phyloP scores from a whole-genome alignment of 2,888 invertebrate genomes.

The Trichopria drosophilae region DNA sequence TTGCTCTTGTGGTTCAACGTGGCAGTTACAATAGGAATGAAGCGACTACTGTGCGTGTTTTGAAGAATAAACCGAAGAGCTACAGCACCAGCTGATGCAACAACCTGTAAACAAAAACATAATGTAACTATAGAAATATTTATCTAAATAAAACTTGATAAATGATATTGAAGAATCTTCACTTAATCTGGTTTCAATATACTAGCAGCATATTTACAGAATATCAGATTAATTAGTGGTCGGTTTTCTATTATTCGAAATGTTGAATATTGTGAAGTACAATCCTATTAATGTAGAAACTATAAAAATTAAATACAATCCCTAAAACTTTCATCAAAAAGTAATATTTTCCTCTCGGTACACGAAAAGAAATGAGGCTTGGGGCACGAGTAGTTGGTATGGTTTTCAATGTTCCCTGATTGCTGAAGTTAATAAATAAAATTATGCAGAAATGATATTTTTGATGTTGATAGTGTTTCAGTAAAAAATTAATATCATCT shows the following conservation, averaged over 20 bases:
- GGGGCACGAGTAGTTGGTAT: no score
- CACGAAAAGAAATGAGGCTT: no score
- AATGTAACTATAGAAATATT: not conserved
- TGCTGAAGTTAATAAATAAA: no score
- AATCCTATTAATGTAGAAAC: constrained; percentile 2
- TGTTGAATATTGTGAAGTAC: not conserved
- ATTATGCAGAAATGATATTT: no score
- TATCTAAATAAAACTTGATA: not conserved
- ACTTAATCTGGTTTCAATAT: not conserved
- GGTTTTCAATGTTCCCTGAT: no score
- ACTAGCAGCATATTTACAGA: no score
- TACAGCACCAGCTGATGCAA: constrained; percentile 85
- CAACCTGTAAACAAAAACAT: constrained; percentile 64
- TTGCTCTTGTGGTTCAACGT: constrained; percentile 86
- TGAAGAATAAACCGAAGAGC: constrained; percentile 86
- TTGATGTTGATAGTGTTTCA: no score
- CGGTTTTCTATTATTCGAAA: no score
- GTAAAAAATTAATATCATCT: no score
- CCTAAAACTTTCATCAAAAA: not conserved
- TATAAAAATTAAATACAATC: constrained; percentile 1
- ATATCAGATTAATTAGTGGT: no score
- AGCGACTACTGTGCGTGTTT: constrained; percentile 77
- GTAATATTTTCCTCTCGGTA: no score
- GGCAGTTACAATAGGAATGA: constrained; percentile 77
- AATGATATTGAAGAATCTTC: not conserved